Evolutionary conservation across 2,797 vertebrate genomes (phyloP), one percentile per base, ranked within the genome.

Genomic region (Tenualosa thibaudeaui): DNA sequence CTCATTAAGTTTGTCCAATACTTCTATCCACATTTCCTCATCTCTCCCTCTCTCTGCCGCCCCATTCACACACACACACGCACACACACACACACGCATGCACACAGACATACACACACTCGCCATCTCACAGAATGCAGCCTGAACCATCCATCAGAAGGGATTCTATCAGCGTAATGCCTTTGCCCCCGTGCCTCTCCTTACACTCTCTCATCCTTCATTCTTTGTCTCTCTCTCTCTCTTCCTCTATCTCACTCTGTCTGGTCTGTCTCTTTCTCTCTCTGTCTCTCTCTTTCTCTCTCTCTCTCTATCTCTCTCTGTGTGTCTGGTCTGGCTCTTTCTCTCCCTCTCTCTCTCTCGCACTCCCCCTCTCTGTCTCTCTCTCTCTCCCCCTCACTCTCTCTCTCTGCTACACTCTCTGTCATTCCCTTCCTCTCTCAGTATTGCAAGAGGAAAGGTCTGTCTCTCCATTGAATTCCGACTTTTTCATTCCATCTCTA

Each of bases 281-380:
- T 37, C 0, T 68, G 9, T 68, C 62, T 31, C 31, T 19, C 68
- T 15, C 2, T 65, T 9, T 65, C 24, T 65, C 60, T 65, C 60
- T 10, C 0, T 15, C 31, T 40, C 10, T 71, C 13, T 15, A 0
- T 71, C 65, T 22, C 37, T 75, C 37, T 40, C 10, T 40, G 9
- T 46, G 26, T 17, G 75, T 50, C 24, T 31, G 31, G 31, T 26
- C 51, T 84, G 53, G 81, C 83, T 84, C 71, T 82, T 56, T 60
- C 84, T 86, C 81, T 85, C 82, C 81, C 82, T 81, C 60, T 56
- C 56, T 82, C 40, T 51, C 15, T 81, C 81, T 49, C 53, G 2
- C 31, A 31, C 31, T 31, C 31, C 31, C 1, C 31, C 51, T 8
- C 82, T 65, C 46, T 5, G 56, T 43, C 46, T 50, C 53, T 40